Conservation (phyloP, 1,140 invertebrate genomes). For the Eubasilissa regina region DNA sequence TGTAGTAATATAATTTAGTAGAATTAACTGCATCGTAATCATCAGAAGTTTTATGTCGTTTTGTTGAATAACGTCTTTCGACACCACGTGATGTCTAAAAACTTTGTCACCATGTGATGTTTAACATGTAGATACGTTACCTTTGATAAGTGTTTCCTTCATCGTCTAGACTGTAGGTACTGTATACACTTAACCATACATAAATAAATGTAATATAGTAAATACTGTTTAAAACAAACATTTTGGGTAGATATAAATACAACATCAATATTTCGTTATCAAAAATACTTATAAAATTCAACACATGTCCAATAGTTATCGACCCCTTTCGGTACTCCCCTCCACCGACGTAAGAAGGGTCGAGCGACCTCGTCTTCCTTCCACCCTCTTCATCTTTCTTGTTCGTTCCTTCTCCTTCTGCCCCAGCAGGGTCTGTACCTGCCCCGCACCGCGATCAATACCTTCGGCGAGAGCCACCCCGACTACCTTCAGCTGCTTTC, state of each 20-base stretch:
- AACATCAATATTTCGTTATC: background rate
- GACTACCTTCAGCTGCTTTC: background rate
- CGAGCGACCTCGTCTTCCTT: constrained; percentile 33
- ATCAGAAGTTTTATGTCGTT: no score
- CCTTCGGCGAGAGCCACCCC: constrained; percentile 1
- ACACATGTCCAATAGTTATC: background rate
- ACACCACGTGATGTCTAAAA: no score
- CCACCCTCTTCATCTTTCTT: constrained; percentile 10
- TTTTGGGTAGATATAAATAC: background rate
- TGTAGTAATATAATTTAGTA: no score
- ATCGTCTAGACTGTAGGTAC: no score
- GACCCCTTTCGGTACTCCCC: background rate
- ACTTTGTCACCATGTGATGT: no score
- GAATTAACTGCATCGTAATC: no score
- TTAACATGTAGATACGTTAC: no score
- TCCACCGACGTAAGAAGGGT: constrained; percentile 36
- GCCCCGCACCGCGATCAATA: constrained; percentile 31
- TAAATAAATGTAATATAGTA: no score
- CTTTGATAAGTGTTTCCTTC: no score
- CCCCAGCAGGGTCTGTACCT: constrained; percentile 2
- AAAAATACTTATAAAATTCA: background rate
- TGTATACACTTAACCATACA: no score
- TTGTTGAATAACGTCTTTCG: no score
- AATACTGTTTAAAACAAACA: background rate
- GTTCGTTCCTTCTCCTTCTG: constrained; percentile 32